Conservation (phyloP, 2,113 vertebrate genomes). For the Myrmecobius fasciatus region DNA sequence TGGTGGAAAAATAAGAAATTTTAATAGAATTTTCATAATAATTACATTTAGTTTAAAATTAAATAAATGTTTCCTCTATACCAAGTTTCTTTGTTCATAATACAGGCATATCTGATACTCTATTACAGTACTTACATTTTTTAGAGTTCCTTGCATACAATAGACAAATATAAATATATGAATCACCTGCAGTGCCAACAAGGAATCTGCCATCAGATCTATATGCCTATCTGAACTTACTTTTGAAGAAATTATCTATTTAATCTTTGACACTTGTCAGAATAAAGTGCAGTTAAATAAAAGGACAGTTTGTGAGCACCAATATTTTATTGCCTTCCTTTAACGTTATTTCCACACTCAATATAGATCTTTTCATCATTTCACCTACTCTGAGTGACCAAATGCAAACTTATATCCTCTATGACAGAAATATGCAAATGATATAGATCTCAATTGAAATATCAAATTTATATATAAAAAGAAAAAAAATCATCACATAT, state of each 20-base stretch:
- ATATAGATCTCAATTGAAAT: constrained; percentile 3
- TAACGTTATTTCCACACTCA: neutral
- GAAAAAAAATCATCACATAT: neutral
- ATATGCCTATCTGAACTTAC: constrained; percentile 10
- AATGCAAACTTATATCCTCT: neutral
- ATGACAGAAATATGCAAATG: neutral
- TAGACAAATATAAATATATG: neutral
- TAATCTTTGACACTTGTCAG: constrained; percentile 17
- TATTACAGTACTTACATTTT: constrained; percentile 13
- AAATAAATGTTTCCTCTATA: constrained; percentile 27
- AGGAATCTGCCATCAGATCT: constrained; percentile 6
- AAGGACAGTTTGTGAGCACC: neutral
- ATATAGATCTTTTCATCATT: neutral
- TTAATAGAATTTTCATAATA: constrained; percentile 22
- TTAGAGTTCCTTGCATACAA: constrained; percentile 14
- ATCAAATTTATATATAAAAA: constrained; percentile 24
- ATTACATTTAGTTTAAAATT: constrained; percentile 54
- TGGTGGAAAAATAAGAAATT: constrained; percentile 32
- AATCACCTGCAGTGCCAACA: neutral
- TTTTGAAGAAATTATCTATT: constrained; percentile 23
- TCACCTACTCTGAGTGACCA: neutral
- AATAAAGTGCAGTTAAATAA: constrained; percentile 4
- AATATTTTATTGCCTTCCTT: constrained; percentile 13
- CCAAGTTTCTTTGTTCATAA: neutral
- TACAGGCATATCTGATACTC: neutral